Conservation (phyloP, 2,797 vertebrate species). For the Aerospiza tachiro region DNA sequence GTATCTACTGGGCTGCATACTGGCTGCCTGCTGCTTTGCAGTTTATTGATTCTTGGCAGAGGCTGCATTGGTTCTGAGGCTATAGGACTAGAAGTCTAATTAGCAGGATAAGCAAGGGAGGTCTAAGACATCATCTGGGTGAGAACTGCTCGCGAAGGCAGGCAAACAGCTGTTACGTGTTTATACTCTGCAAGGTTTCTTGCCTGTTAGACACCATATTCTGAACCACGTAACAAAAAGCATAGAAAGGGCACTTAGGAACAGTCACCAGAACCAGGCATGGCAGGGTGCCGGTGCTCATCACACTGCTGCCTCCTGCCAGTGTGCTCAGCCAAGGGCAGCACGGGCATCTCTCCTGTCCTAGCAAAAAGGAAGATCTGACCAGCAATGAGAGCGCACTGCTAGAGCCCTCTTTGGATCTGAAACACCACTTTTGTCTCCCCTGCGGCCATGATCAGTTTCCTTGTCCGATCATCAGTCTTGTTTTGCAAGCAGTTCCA, state of each 20-base stretch:
- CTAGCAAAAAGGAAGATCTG: neutral
- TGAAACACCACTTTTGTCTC: neutral
- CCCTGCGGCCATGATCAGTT: neutral
- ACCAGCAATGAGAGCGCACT: neutral
- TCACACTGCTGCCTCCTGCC: neutral
- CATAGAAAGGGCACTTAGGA: neutral
- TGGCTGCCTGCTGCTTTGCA: neutral
- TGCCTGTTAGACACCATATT: neutral
- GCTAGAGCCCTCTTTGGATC: neutral
- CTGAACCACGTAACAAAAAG: neutral
- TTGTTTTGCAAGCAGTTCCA: neutral
- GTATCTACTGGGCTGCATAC: neutral
- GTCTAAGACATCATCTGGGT: neutral
- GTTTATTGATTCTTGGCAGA: neutral
- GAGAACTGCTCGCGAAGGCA: neutral
- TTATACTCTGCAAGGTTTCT: neutral
- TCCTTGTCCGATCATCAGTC: neutral
- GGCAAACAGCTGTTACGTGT: fast-evolving
- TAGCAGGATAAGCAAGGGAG: neutral
- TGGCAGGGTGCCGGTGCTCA: neutral
- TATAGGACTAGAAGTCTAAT: neutral
- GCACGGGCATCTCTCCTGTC: fast-evolving
- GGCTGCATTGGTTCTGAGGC: neutral
- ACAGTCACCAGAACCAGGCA: neutral
- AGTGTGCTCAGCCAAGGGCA: neutral